A percentile compares a stretch with the other conserved stretches of the same genome.
These are phyloP conservation scores for Varecia variegata DNA, from an alignment of 2,797 vertebrate genomes.

Conservation along the genomic window DNA sequence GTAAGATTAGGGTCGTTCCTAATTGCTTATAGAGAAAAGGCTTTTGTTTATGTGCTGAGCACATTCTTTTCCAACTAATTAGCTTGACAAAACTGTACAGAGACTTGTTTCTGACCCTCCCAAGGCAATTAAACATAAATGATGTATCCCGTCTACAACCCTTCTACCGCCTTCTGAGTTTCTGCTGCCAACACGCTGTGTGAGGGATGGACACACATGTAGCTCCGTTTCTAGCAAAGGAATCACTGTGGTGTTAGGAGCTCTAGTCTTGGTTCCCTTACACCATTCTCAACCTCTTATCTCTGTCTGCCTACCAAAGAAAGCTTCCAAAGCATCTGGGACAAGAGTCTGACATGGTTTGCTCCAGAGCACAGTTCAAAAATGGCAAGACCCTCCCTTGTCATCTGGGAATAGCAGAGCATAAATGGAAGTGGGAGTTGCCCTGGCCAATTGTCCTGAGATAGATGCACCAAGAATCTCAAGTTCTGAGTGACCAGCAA, in stretches of 20 bases:
- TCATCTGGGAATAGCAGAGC: neutral
- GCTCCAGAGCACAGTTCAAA: neutral
- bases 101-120: slow-evolving; percentile 76
- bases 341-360: neutral
- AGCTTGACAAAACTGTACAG: slow-evolving; percentile 73
- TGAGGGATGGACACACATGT: accelerated
- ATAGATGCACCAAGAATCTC: neutral
- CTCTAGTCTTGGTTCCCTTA: neutral
- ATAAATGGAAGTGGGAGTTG: neutral
- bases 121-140: slow-evolving; percentile 72
- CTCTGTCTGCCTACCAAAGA: neutral
- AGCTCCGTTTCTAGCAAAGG: neutral
- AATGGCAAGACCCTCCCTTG: neutral
- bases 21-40: slow-evolving; percentile 78
- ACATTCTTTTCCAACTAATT: slow-evolving; percentile 78
- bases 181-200: slow-evolving; percentile 2
- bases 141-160: slow-evolving; percentile 48
- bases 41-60: slow-evolving; percentile 74
- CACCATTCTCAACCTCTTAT: neutral
- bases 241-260: accelerated
- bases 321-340: neutral
- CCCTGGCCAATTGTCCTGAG: neutral
- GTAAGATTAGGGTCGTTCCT: slow-evolving; percentile 72
- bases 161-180: neutral
- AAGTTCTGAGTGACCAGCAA: neutral